phyloP scores from a whole-genome alignment of 2,113 vertebrate species.

The Anser cygnoides region DNA sequence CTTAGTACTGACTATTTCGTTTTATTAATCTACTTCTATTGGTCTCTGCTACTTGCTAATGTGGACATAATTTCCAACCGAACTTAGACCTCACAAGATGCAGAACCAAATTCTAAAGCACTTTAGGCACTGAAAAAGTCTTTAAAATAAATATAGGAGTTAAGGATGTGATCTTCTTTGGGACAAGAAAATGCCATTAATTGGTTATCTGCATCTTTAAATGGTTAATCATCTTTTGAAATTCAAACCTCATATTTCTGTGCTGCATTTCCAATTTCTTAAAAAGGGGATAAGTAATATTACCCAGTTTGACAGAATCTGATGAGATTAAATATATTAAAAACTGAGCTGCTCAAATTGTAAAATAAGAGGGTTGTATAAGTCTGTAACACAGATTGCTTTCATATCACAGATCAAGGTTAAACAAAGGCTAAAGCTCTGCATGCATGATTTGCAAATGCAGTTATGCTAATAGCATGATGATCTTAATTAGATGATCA shows the following conservation, averaged over 20 bases:
- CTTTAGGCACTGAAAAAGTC: not conserved
- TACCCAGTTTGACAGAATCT: not conserved
- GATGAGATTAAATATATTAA: conserved; percentile 29
- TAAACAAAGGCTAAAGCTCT: conserved; percentile 70
- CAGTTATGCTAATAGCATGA: conserved; percentile 68
- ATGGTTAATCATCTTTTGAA: not conserved
- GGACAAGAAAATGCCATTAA: not conserved
- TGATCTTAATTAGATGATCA: conserved; percentile 72
- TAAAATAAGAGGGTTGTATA: not conserved
- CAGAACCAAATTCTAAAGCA: not conserved
- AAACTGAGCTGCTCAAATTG: conserved; percentile 7
- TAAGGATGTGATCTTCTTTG: not conserved
- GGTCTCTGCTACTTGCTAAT: not conserved
- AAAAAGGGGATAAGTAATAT: conserved; percentile 28
- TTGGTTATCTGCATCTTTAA: not conserved
- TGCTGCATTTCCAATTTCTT: not conserved
- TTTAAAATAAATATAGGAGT: not conserved
- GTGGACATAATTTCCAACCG: not conserved
- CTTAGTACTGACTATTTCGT: not conserved
- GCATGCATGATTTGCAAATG: conserved; percentile 69
- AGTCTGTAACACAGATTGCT: not conserved
- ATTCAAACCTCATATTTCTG: not conserved
- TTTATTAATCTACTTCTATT: not conserved
- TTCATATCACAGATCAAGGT: conserved; percentile 62
- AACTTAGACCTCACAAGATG: not conserved